These are phyloP conservation scores for Lateolabrax maculatus DNA, from an alignment of 2,797 vertebrate genomes.

Conservation along the genomic window DNA sequence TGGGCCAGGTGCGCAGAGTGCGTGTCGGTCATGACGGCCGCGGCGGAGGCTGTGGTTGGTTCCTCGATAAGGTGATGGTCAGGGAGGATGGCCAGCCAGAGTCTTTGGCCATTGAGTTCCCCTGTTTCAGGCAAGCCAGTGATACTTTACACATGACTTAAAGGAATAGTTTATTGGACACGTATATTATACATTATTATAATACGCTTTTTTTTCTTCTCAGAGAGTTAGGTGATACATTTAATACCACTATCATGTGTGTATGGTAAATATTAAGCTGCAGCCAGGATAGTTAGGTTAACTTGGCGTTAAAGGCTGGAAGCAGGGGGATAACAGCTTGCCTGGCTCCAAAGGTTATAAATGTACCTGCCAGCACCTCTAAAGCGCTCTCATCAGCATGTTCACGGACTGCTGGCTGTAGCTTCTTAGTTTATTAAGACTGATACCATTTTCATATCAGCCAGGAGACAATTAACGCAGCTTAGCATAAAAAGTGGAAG, in stretches of 20 bases:
- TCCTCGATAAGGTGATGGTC: conserved; percentile 95
- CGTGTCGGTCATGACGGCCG: conserved; percentile 95
- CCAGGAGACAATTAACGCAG: not conserved
- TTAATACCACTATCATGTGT: not conserved
- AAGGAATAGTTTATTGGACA: not conserved
- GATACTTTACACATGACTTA: not conserved
- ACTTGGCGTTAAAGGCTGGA: not conserved
- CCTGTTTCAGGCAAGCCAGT: conserved; percentile 91
- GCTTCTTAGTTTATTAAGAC: not conserved
- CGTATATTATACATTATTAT: too few species aligned
- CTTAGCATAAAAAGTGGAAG: too few species aligned
- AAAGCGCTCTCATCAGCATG: not conserved
- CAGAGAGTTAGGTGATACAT: not conserved
- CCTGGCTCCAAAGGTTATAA: not conserved
- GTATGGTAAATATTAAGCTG: not conserved
- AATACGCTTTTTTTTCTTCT: too few species aligned
- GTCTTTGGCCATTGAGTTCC: conserved; percentile 90
- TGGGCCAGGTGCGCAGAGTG: conserved; percentile 91
- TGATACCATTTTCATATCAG: not conserved
- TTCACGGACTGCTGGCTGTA: not conserved
- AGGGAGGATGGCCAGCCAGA: conserved; percentile 96
- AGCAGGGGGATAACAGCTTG: not conserved
- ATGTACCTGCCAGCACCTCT: not conserved
- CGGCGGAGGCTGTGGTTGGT: conserved; percentile 96
- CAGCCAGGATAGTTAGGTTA: not conserved